phyloP scores from a whole-genome alignment of 2,888 invertebrate genomes.

The Micoletzkya japonica region DNA sequence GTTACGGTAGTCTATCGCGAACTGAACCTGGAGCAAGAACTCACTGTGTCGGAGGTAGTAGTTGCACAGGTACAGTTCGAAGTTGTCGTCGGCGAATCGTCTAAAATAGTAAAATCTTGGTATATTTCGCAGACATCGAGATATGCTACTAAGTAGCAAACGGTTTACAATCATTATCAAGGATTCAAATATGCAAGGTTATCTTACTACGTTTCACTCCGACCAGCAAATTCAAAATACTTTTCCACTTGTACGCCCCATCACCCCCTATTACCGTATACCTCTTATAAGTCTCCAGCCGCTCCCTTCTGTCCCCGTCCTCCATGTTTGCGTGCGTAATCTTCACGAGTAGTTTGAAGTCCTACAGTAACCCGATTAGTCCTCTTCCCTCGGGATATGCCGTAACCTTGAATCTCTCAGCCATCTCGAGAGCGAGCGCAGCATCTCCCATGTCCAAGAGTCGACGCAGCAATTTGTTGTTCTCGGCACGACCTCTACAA shows the following conservation, averaged over 20 bases:
- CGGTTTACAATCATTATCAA: too few relatives aligned
- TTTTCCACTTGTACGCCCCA: too few relatives aligned
- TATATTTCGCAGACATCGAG: too few relatives aligned
- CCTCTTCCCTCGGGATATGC: too few relatives aligned
- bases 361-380: conserved; percentile 13
- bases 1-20: not conserved
- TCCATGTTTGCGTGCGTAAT: conserved; percentile 19
- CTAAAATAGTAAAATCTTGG: not conserved
- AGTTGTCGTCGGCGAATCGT: conserved; percentile 16
- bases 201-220: too few relatives aligned
- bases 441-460: conserved; percentile 23
- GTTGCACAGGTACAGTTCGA: conserved; percentile 27
- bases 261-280: too few relatives aligned
- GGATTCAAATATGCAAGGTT: too few relatives aligned
- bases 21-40: not conserved
- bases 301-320: conserved; percentile 18
- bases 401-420: conserved; percentile 26
- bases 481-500: conserved; percentile 15
- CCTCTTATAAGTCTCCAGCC: too few relatives aligned
- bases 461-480: conserved; percentile 17
- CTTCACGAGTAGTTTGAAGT: conserved; percentile 16
- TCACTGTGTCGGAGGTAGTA: conserved; percentile 25
- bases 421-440: conserved; percentile 21
- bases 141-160: too few relatives aligned
- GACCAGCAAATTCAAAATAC: too few relatives aligned